Conservation (phyloP, 2,797 vertebrate species). For the Dendrocincla tyrannina region DNA sequence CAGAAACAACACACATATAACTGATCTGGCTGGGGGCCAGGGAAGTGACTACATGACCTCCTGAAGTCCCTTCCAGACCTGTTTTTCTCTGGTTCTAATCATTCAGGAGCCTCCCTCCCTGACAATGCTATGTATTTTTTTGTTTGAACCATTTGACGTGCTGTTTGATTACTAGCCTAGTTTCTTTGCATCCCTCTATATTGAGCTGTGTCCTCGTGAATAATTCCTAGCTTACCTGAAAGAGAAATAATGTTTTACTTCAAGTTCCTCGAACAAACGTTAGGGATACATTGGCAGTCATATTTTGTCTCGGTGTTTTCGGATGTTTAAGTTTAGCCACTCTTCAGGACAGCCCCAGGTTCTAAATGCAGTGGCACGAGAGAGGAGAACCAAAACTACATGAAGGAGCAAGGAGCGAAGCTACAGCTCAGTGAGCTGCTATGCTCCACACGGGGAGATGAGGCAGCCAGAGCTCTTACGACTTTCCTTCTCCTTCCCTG, state of each 20-base stretch:
- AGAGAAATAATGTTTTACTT: background rate
- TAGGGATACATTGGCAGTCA: background rate
- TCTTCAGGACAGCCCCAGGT: background rate
- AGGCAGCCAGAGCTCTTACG: background rate
- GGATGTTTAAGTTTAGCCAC: background rate
- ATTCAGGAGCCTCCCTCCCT: background rate
- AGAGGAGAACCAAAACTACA: background rate
- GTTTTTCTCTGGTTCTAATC: slow-evolving; percentile 36
- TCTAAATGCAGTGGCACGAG: background rate
- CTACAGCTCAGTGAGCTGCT: background rate
- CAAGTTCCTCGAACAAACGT: background rate
- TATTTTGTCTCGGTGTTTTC: background rate
- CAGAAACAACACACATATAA: slow-evolving; percentile 1
- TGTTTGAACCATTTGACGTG: background rate
- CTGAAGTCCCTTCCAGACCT: slow-evolving; percentile 28
- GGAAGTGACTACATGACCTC: slow-evolving; percentile 53
- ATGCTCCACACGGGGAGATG: fast-evolving
- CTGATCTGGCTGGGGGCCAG: slow-evolving; percentile 41
- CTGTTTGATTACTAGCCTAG: background rate
- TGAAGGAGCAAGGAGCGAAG: background rate
- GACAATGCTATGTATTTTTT: background rate
- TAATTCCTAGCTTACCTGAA: background rate
- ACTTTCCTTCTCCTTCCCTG: background rate
- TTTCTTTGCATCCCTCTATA: background rate
- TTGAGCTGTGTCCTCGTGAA: background rate